These are phyloP conservation scores for Molanna angustata DNA, from an alignment of 2,888 invertebrate species.

Conservation along the genomic window DNA sequence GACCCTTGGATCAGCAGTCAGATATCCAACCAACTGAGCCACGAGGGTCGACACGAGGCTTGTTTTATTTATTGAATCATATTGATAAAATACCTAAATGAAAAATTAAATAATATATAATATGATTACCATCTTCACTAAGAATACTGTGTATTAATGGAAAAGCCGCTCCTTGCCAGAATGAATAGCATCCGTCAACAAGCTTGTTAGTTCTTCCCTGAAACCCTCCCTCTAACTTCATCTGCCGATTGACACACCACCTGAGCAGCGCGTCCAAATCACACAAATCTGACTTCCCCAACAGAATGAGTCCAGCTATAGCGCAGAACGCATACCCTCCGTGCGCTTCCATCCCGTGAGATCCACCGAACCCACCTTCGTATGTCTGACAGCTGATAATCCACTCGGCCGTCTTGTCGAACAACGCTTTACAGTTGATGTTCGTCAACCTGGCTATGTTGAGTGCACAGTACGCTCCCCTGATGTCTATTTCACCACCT, in stretches of 20 bases:
- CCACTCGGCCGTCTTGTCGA: slow-evolving; percentile 89
- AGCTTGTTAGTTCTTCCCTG: slow-evolving; percentile 97
- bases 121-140: slow-evolving; percentile 43
- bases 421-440: slow-evolving; percentile 71
- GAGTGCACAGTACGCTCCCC: slow-evolving; percentile 96
- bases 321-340: slow-evolving; percentile 99
- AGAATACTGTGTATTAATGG: slow-evolving; percentile 80
- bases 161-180: slow-evolving; percentile 96
- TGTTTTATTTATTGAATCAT: no score
- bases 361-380: slow-evolving; percentile 97
- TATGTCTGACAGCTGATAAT: slow-evolving; percentile 94
- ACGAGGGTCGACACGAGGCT: no score
- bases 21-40: no score
- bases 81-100: no score
- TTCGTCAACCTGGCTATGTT: slow-evolving; percentile 86
- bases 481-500: slow-evolving; percentile 90
- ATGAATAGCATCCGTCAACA: slow-evolving; percentile 98
- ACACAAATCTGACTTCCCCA: slow-evolving; percentile 73
- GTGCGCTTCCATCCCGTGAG: slow-evolving; percentile 94
- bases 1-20: no score
- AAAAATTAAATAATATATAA: no score
- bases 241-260: slow-evolving; percentile 90
- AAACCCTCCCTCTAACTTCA: slow-evolving; percentile 94
- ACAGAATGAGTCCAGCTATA: slow-evolving; percentile 80
- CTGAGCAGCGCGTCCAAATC: slow-evolving; percentile 73